A percentile compares a stretch with the other conserved stretches of the same genome.
phyloP scores from a whole-genome alignment of 1,140 invertebrate genomes.

The Phenacoccus solenopsis region DNA sequence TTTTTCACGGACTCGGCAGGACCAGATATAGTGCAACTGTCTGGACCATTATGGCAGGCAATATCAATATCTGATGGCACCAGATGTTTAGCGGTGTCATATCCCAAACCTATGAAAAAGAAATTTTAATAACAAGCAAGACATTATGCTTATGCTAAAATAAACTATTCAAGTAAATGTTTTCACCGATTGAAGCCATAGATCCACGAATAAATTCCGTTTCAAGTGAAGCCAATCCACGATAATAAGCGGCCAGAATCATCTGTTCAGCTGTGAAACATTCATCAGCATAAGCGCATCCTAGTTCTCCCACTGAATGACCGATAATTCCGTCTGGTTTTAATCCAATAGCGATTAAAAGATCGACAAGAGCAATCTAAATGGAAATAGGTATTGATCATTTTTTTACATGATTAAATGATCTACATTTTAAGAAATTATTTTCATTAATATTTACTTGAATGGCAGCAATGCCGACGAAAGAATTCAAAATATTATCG shows the following conservation, averaged over 20 bases:
- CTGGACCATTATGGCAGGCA: constrained; percentile 55
- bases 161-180: neutral
- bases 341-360: constrained; percentile 49
- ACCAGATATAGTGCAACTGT: constrained; percentile 43
- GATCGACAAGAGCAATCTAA: constrained; percentile 59
- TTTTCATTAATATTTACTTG: constrained; percentile 40
- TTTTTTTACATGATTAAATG: neutral
- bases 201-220: constrained; percentile 58
- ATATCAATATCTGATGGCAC: constrained; percentile 45
- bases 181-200: constrained; percentile 64
- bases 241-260: constrained; percentile 63
- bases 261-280: constrained; percentile 67
- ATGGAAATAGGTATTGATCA: neutral
- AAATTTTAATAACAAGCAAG: neutral
- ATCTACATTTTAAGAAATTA: neutral
- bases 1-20: constrained; percentile 38
- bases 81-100: constrained; percentile 38
- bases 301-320: constrained; percentile 66
- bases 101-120: constrained; percentile 38
- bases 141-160: neutral
- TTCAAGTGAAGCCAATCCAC: constrained; percentile 71
- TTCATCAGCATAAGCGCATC: constrained; percentile 72
- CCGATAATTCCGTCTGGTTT: constrained; percentile 61
- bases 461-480: constrained; percentile 77
- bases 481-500: constrained; percentile 72